Evolutionary conservation across 2,797 vertebrate genomes (phyloP), one percentile per base, ranked within the genome.

Genomic region (Channa striata): DNA sequence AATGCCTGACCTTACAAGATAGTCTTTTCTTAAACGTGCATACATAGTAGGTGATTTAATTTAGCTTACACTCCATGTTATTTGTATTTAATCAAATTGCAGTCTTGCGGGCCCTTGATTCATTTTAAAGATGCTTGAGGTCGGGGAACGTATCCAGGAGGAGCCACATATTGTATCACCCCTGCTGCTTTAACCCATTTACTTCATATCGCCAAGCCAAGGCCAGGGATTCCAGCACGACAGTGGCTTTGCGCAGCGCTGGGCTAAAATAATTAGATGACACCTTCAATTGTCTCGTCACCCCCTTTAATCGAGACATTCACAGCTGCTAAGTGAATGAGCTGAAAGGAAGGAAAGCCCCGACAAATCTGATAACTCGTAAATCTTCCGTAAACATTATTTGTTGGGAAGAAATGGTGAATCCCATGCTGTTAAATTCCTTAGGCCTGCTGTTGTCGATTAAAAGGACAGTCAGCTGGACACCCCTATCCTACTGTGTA

Each of bases 401-500:
- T 93, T 94, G 92, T 92, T 91, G 72, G 64, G 64, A 76, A 81
- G 82, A 87, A 88, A 77, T 52, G 63, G 74, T 85, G 84, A 90
- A 93, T 92, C 86, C 72, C 92, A 94, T 95, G 94, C 91, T 94
- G 90, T 90, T 94, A 94, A 93, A 95, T 94, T 95, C 93, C 90
- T 94, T 86, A 81, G 87, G 94, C 92, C 92, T 94, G 93, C 93
- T 96, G 93, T 90, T 91, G 91, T 94, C 92, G 94, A 95, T 94
- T 95, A 95, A 95, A 92, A 91, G 94, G 94, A 92, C 93, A 91
- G 93, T 95, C 95, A 94, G 93, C 92, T 94, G 93, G 93, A 95
- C 88, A 94, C 86, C 92, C 85, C 84, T 82, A 90, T 94, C 92
- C 91, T 90, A 93, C 93, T 93, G 94, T 90, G 94, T 93, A 95